Percentiles rank a stretch among this genome's conserved stretches.
phyloP scores from a whole-genome alignment of 2,797 vertebrate species.

The Enteromius afrohamiltoni region DNA sequence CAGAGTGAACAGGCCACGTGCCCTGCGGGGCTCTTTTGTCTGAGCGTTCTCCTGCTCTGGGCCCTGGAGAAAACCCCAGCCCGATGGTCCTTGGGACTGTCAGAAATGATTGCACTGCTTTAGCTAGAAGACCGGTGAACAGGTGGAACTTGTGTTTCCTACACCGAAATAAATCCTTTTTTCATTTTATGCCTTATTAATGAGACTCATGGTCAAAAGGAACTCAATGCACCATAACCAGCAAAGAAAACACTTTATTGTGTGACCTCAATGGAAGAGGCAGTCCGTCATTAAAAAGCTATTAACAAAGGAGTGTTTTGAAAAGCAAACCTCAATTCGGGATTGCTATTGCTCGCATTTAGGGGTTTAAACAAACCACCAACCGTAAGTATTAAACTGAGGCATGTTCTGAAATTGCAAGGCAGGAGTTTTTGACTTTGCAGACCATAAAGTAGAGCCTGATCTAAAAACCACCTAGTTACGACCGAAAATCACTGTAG shows the following conservation, averaged over 20 bases:
- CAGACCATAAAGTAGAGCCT: neutral
- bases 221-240: neutral
- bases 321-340: neutral
- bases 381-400: neutral
- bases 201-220: neutral
- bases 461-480: neutral
- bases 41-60: slow-evolving; percentile 46
- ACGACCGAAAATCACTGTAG: neutral
- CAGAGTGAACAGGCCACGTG: slow-evolving; percentile 21
- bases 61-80: slow-evolving; percentile 34
- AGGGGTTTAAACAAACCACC: neutral
- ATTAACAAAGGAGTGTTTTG: neutral
- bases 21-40: slow-evolving; percentile 56
- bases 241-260: neutral
- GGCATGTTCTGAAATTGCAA: neutral
- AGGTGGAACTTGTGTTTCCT: slow-evolving; percentile 33
- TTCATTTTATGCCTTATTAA: slow-evolving; percentile 4
- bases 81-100: slow-evolving; percentile 13
- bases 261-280: neutral
- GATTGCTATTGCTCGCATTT: neutral
- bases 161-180: neutral
- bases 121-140: slow-evolving; percentile 18
- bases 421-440: neutral
- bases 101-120: slow-evolving; percentile 25
- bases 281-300: neutral